Evolutionary conservation across 2,113 vertebrate species (phyloP).

Genomic region (Alouatta palliata): DNA sequence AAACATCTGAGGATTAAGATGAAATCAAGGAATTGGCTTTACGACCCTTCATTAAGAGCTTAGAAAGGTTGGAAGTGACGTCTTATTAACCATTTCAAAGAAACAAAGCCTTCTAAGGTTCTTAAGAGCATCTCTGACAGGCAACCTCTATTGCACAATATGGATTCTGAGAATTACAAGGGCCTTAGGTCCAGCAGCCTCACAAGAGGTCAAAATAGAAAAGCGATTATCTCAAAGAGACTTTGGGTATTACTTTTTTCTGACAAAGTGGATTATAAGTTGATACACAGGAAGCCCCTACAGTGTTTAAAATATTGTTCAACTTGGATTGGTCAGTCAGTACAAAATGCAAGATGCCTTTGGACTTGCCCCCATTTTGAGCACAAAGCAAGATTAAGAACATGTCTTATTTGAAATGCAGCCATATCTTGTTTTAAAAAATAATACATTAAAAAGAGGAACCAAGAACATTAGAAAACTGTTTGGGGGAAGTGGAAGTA

Average conservation of each 20-base stretch:
- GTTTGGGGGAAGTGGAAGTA: not conserved
- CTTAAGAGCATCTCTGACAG: not conserved
- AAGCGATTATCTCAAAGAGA: not conserved
- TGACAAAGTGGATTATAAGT: not conserved
- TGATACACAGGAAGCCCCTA: not conserved
- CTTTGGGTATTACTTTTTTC: not conserved
- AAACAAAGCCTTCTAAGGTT: not conserved
- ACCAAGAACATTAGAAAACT: not conserved
- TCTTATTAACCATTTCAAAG: not conserved
- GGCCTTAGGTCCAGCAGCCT: not conserved
- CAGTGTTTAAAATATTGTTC: not conserved
- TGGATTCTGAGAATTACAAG: not conserved
- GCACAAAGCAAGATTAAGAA: not conserved
- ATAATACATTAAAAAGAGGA: not conserved
- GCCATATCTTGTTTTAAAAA: not conserved
- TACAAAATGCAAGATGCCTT: not conserved
- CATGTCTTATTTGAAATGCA: not conserved
- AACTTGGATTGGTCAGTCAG: not conserved
- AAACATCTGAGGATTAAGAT: not conserved
- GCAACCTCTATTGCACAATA: not conserved
- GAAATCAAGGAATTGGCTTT: not conserved
- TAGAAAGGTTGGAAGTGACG: not conserved
- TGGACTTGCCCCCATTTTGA: not conserved
- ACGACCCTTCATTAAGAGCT: not conserved
- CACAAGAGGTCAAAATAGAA: not conserved